These are phyloP conservation scores for Ectobius pallidus DNA, from an alignment of 2,888 invertebrate species.

Conservation along the genomic window DNA sequence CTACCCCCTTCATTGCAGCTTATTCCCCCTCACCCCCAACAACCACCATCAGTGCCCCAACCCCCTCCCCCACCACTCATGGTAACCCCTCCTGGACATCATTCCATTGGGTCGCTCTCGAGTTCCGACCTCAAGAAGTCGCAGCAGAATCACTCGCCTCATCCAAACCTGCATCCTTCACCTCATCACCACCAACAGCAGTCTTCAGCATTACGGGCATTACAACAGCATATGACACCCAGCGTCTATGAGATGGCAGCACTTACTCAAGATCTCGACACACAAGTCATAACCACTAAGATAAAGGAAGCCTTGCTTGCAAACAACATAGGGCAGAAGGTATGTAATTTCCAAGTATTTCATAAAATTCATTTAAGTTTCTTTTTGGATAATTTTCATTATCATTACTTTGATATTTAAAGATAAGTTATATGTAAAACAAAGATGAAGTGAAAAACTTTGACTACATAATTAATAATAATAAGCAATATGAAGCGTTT, in stretches of 20 bases:
- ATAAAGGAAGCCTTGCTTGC: conserved; percentile 96
- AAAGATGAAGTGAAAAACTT: no score
- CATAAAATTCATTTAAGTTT: no score
- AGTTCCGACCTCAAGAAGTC: conserved; percentile 25
- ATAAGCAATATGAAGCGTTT: no score
- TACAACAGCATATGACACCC: conserved; percentile 88
- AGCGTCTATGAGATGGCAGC: conserved; percentile 98
- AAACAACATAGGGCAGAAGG: conserved; percentile 97
- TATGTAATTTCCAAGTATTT: conserved; percentile 49
- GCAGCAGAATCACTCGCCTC: conserved; percentile 26
- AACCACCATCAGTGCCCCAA: conserved; percentile 39
- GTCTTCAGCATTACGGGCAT: conserved; percentile 68
- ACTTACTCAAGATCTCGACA: conserved; percentile 93
- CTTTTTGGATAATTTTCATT: no score
- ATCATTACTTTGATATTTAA: no score
- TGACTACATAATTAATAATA: no score
- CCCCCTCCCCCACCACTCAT: conserved; percentile 38
- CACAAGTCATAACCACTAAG: conserved; percentile 93
- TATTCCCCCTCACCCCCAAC: conserved; percentile 45
- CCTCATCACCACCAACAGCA: conserved; percentile 65
- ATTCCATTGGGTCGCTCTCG: conserved; percentile 15
- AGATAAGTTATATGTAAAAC: no score
- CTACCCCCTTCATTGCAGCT: conserved; percentile 39
- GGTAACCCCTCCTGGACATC: conserved; percentile 33
- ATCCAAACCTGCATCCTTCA: conserved; percentile 38